Conservation (phyloP, 2,888 invertebrate species). For the Sphaeridia pumilis region DNA sequence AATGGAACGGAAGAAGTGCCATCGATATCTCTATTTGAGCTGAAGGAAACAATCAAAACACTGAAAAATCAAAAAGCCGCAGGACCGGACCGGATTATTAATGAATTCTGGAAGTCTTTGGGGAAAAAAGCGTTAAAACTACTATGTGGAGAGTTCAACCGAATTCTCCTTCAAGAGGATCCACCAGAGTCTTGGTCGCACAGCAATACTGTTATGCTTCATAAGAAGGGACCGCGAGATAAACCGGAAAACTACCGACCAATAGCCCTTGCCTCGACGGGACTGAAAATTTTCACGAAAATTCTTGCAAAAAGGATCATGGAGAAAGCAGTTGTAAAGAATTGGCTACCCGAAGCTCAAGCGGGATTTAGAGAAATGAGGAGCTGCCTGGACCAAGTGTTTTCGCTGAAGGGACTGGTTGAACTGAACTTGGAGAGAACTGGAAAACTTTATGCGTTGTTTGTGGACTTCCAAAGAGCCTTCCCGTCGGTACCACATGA, state of each 20-base stretch:
- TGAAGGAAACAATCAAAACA: background rate
- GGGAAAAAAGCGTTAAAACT: background rate
- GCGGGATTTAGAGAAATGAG: background rate
- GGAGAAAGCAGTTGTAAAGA: background rate
- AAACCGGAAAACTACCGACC: background rate
- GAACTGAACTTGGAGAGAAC: too few species aligned
- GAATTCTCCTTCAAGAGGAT: background rate
- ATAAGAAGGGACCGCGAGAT: background rate
- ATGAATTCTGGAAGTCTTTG: background rate
- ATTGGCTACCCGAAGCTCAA: background rate
- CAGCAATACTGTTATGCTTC: background rate
- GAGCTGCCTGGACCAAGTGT: background rate
- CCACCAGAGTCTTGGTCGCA: background rate
- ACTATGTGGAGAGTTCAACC: too few species aligned
- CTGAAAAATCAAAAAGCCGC: background rate
- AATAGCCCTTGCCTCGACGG: background rate
- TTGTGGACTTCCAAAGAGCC: constrained; percentile 20
- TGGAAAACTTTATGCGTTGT: constrained; percentile 15
- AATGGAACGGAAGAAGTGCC: too few species aligned
- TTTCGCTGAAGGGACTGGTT: background rate
- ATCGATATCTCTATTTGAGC: background rate
- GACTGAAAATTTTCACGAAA: background rate
- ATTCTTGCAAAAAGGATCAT: background rate
- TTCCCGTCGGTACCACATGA: constrained; percentile 16
- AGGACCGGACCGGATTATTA: background rate